Conservation (phyloP, 2,797 vertebrate species). For the Heterohyrax brucei region DNA sequence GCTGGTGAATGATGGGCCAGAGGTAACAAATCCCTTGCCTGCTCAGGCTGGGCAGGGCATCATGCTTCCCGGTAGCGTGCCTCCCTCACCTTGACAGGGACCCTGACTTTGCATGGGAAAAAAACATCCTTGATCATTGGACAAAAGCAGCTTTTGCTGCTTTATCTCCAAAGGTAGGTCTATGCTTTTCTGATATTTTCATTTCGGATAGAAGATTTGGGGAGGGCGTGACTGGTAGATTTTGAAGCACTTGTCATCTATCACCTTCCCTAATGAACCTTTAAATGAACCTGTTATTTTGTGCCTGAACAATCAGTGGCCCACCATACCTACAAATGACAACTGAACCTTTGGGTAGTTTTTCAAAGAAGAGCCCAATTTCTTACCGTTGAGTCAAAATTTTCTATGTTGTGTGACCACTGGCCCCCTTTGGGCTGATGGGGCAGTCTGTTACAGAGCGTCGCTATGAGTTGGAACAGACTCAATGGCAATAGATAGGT, state of each 20-base stretch:
- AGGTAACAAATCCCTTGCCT: slow-evolving; percentile 53
- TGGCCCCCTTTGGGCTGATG: not conserved
- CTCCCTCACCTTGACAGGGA: slow-evolving; percentile 65
- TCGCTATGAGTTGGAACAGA: not conserved
- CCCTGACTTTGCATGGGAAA: slow-evolving; percentile 54
- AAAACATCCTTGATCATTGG: not conserved
- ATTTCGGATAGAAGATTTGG: slow-evolving; percentile 21
- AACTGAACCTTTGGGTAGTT: not conserved
- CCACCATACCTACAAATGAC: slow-evolving; percentile 60
- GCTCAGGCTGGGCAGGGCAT: not conserved
- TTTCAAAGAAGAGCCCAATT: slow-evolving; percentile 45
- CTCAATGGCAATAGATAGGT: not conserved
- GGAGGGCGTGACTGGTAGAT: not conserved
- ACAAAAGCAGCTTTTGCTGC: slow-evolving; percentile 34
- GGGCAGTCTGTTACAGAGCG: not conserved
- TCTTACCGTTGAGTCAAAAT: not conserved
- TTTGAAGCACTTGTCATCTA: slow-evolving; percentile 15
- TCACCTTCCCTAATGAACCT: slow-evolving; percentile 61
- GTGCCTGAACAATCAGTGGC: slow-evolving; percentile 52
- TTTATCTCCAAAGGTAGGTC: slow-evolving; percentile 49
- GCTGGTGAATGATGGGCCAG: slow-evolving; percentile 37
- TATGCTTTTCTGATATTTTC: slow-evolving; percentile 30
- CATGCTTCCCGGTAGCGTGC: slow-evolving; percentile 45
- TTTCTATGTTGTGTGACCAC: not conserved
- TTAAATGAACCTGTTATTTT: slow-evolving; percentile 73